Percentiles rank a stretch among this genome's conserved stretches.
These are phyloP conservation scores for Pogoniulus pusillus DNA, from an alignment of 2,797 vertebrate species.

Conservation along the genomic window DNA sequence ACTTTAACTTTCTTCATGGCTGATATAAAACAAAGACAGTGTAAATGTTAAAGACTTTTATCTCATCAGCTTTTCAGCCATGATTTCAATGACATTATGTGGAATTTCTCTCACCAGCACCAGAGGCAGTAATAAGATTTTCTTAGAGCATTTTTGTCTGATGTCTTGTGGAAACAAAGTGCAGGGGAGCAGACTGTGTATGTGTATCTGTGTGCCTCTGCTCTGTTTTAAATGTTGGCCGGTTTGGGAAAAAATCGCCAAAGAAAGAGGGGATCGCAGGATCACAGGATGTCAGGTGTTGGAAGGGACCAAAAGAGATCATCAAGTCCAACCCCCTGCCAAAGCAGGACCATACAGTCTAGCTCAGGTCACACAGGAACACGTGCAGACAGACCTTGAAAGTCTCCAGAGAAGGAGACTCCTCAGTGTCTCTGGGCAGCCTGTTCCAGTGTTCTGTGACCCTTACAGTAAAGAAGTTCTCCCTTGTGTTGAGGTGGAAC, in stretches of 20 bases:
- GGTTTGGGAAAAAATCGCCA: neutral
- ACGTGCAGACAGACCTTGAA: too few relatives aligned
- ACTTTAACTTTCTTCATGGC: neutral
- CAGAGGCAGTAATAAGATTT: neutral
- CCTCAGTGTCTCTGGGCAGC: too few relatives aligned
- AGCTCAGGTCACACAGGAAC: too few relatives aligned
- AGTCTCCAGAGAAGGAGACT: too few relatives aligned
- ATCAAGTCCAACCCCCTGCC: too few relatives aligned
- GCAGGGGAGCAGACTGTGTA: neutral
- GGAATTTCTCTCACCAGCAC: neutral
- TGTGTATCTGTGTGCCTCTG: neutral
- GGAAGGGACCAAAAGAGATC: too few relatives aligned
- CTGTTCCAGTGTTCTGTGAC: too few relatives aligned
- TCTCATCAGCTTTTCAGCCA: neutral
- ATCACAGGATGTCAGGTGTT: too few relatives aligned
- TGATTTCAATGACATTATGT: neutral
- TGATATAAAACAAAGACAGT: neutral
- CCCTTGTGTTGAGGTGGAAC: too few relatives aligned
- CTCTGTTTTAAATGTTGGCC: neutral
- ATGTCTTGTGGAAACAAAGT: neutral
- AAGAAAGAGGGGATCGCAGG: too few relatives aligned
- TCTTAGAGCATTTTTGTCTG: neutral
- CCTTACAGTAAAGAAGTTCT: too few relatives aligned
- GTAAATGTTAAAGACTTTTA: neutral
- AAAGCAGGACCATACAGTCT: too few relatives aligned